A percentile compares a stretch with the other conserved stretches of the same genome.
These are phyloP conservation scores for Odocoileus virginianus DNA, from an alignment of 2,113 vertebrate species.

Conservation along the genomic window DNA sequence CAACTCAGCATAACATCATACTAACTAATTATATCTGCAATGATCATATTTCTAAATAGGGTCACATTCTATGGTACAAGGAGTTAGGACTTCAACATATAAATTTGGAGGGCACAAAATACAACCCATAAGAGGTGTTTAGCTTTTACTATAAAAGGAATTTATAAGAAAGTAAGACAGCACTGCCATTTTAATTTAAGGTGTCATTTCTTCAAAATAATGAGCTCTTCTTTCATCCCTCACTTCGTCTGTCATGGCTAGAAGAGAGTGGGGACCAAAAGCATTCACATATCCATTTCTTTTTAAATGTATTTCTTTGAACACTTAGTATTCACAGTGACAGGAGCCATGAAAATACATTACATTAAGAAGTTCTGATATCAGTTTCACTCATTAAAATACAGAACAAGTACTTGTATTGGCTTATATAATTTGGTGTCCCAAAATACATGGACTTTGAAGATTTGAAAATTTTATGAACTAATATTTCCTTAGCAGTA, in stretches of 20 bases:
- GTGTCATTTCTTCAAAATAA: conserved; percentile 28
- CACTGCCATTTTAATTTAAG: not conserved
- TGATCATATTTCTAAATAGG: not conserved
- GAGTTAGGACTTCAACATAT: not conserved
- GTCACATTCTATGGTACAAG: not conserved
- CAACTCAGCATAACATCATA: not conserved
- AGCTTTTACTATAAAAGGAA: not conserved
- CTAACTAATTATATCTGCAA: not conserved
- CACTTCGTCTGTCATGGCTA: not conserved
- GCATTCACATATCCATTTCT: not conserved
- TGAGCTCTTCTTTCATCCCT: not conserved
- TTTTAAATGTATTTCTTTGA: conserved; percentile 31
- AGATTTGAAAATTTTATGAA: not conserved
- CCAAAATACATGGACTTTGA: not conserved
- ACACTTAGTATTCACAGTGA: not conserved
- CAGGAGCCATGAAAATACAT: not conserved
- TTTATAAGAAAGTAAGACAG: not conserved
- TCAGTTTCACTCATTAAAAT: conserved; percentile 31
- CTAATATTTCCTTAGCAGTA: not conserved
- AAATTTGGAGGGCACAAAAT: not conserved
- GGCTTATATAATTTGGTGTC: not conserved
- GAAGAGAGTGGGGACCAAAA: conserved; percentile 15
- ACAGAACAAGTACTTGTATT: not conserved
- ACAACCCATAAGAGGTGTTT: not conserved
- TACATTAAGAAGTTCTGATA: not conserved